Evolutionary conservation across 2,797 vertebrate genomes (phyloP), one percentile per base, ranked within the genome.

Genomic region (Mastacembelus armatus): DNA sequence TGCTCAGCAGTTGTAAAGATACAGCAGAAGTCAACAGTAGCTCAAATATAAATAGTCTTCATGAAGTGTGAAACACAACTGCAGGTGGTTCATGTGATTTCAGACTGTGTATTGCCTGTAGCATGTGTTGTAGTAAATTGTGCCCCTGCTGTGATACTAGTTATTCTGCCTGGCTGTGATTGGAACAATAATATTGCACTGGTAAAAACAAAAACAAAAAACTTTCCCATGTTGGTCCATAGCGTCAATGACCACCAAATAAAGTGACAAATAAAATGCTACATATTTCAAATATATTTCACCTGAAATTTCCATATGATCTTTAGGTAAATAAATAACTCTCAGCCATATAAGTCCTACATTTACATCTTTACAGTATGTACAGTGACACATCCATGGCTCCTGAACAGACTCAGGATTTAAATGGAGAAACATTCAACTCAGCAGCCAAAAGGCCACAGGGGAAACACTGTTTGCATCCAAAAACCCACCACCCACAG

Each of bases 311-410:
- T 93, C 90, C 85, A 86, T 89, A 92, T 75, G 82, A 80, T 66
- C 54, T 77, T 69, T 87, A 70, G 64, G 66, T 94, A 96, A 95
- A 96, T 97, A 96, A 98, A 97, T 95, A 96, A 88, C 91, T 95
- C 92, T 94, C 90, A 58, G 83, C 93, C 89, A 79, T 93, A 72
- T 83, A 92, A 90, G 86, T 91, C 90, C 91, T 93, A 95, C 94
- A 95, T 95, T 89, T 85, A 91, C 88, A 92, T 86, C 83, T 82
- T 89, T 96, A 96, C 94, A 94, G 74, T 94, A 94, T 95, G 92
- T 96, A 96, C 93, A 96, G 81, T 9, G 83, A 89, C 71, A 74
- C 66, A 32, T 57, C 76, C 72, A 48, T 10, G 56, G 58, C 51
- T 71, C 59, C 80, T 63, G 44, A 80, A 80, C 69, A 47, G 38